Conservation (phyloP, 2,797 vertebrate species). For the Urocyon cinereoargenteus region DNA sequence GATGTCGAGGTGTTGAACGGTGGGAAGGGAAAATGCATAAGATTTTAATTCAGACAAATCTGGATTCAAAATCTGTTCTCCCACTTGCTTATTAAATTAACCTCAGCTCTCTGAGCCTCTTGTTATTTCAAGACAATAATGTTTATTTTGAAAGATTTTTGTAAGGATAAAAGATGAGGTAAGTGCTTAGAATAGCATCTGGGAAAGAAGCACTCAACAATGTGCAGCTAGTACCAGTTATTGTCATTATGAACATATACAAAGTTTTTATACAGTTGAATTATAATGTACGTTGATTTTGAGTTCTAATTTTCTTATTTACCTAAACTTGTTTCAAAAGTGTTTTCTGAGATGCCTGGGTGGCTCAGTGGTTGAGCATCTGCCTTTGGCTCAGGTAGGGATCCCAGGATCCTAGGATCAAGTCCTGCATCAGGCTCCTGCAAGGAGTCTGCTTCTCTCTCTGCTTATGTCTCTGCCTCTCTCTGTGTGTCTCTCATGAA, state of each 20-base stretch:
- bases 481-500: too few relatives aligned
- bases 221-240: neutral
- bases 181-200: neutral
- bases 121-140: neutral
- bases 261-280: neutral
- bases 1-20: too few relatives aligned
- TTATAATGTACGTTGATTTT: neutral
- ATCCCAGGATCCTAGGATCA: too few relatives aligned
- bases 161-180: neutral
- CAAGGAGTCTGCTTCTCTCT: too few relatives aligned
- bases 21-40: neutral
- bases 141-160: conserved; percentile 16
- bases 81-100: neutral
- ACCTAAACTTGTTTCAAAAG: conserved; percentile 32
- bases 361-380: too few relatives aligned
- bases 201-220: neutral
- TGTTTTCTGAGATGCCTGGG: neutral
- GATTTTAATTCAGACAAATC: conserved; percentile 13
- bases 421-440: too few relatives aligned
- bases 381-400: too few relatives aligned
- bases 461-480: too few relatives aligned
- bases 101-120: neutral
- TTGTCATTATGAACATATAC: neutral
- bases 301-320: conserved; percentile 31
- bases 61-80: neutral